Percentiles rank a stretch among this genome's conserved stretches.
Conservation (phyloP, 2,797 vertebrate genomes). For the Lutjanus argentimaculatus region DNA sequence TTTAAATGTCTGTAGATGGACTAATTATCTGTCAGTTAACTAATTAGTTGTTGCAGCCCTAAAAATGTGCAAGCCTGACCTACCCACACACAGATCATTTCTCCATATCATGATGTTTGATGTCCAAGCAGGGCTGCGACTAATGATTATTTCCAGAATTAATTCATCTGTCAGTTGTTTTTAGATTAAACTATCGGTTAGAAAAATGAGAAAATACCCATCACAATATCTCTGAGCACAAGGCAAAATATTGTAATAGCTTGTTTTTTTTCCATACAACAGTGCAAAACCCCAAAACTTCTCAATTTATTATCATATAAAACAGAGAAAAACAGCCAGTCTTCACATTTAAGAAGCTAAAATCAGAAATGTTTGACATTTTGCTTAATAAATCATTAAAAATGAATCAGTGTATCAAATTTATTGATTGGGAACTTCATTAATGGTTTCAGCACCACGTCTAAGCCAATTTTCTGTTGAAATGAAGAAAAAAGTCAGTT, state of each 20-base stretch:
- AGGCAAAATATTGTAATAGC: not conserved
- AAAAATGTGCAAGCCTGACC: not conserved
- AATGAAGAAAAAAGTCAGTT: not conserved
- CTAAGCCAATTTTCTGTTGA: not conserved
- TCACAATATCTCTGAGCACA: not conserved
- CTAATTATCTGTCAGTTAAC: too few relatives aligned
- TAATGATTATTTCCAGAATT: not conserved
- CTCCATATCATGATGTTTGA: not conserved
- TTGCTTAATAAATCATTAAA: not conserved
- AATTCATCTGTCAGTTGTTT: not conserved
- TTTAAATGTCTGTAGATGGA: too few relatives aligned
- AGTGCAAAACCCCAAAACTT: not conserved
- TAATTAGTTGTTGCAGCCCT: not conserved
- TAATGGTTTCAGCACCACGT: not conserved
- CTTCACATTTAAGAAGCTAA: not conserved
- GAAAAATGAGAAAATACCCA: too few relatives aligned
- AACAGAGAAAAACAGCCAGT: not conserved
- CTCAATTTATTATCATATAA: too few relatives aligned
- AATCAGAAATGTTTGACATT: not conserved
- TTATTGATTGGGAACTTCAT: not conserved
- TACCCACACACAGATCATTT: not conserved
- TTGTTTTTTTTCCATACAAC: not conserved
- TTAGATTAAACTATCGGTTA: not conserved
- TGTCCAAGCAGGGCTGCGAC: not conserved
- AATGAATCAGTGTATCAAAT: not conserved